A percentile compares a stretch with the other conserved stretches of the same genome.
Conservation (phyloP, 1,140 invertebrate genomes). For the Caerostris darwini region DNA sequence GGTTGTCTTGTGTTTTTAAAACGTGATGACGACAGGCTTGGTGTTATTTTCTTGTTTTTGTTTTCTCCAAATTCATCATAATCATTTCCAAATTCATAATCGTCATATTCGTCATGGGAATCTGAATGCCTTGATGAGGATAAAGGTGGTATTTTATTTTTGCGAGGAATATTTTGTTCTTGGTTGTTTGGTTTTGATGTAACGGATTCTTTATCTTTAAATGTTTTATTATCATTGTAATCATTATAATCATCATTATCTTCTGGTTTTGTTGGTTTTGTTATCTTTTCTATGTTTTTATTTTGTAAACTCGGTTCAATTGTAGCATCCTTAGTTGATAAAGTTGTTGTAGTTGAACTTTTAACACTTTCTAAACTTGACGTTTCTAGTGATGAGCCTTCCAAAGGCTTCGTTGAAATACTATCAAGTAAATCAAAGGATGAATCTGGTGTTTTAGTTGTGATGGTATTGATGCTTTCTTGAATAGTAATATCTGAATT, state of each 20-base stretch:
- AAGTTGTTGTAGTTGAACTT: not conserved
- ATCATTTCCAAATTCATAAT: constrained; percentile 72
- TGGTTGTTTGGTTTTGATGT: constrained; percentile 35
- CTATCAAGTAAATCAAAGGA: not conserved
- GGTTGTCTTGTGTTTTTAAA: constrained; percentile 68
- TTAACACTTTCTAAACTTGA: not conserved
- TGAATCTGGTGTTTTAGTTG: not conserved
- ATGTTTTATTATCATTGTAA: constrained; percentile 64
- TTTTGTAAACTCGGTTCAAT: not conserved
- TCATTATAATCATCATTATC: constrained; percentile 61
- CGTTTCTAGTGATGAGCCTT: not conserved
- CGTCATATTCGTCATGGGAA: constrained; percentile 63
- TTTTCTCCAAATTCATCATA: constrained; percentile 62
- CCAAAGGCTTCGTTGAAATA: not conserved
- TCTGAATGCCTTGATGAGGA: constrained; percentile 65
- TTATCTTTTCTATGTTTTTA: constrained; percentile 1
- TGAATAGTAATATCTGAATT: not conserved
- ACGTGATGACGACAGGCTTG: constrained; percentile 41
- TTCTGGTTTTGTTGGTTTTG: constrained; percentile 28
- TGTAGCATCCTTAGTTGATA: not conserved
- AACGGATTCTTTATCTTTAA: constrained; percentile 73
- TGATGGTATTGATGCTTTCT: constrained; percentile 20
- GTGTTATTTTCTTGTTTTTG: constrained; percentile 65
- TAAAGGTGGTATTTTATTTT: constrained; percentile 58
- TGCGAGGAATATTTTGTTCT: constrained; percentile 3